Evolutionary conservation across 30 jellyfish, hydroid and myxozoan genomes (phyloP), one percentile per base, ranked within the genome.

Genomic region (Chrysaora quinquecirrha): DNA sequence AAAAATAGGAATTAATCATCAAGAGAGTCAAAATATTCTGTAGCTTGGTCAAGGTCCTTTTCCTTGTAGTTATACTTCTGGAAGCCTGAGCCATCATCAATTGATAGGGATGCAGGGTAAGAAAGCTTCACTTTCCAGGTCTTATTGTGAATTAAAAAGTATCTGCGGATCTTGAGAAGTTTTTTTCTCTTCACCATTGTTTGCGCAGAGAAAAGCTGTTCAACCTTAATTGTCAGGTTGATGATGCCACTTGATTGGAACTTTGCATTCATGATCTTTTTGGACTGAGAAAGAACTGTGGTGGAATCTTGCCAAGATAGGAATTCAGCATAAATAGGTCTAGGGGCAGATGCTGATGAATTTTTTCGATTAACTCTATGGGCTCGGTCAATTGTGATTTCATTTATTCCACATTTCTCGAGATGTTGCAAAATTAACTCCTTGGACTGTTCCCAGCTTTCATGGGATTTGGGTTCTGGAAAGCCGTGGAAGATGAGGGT

Each of bases 1-100:
- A n/a, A 43, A 43, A 43, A 16, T 43, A 43, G 58, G 58, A 43
- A 43, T 43, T 43, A 43, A 43, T 43, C 16, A 43, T 43, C 58
- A 43, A 43, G 58, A 43, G 58, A 43, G 58, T 43, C 58, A 43
- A 43, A 43, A 43, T 43, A 43, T 43, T 43, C 58, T 43, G 58
- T 43, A 43, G 58, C 58, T 43, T 43, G 58, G 58, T 43, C 58
- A 43, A 43, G 58, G 58, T 43, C 58, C 58, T 43, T 16, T 43
- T 43, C 58, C 58, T 16, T 43, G 58, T 43, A 6, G 12, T 43
- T 43, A 16, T 43, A 43, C 16, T 6, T 43, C 58, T 43, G 9
- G 58, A 43, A 43, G 58, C 58, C 58, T 43, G 58, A 43, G 58
- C 58, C 58, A 43, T 43, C 58, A 43, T 43, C 58, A 43, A 43